Evolutionary conservation across 2,113 vertebrate genomes (phyloP).

Genomic region (Isurus oxyrinchus): DNA sequence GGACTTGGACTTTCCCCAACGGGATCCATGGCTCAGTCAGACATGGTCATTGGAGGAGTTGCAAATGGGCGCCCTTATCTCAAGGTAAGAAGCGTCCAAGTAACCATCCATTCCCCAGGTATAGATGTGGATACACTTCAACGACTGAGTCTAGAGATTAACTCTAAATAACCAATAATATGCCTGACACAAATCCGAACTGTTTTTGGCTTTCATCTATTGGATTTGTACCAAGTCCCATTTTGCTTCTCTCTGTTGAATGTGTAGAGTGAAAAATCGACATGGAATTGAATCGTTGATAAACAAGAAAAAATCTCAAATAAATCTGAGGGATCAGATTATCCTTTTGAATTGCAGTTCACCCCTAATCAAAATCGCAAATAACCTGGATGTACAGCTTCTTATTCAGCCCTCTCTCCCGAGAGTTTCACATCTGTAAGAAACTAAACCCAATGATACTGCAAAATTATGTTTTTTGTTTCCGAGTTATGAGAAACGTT

Average conservation of each 20-base stretch:
- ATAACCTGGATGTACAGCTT: not conserved
- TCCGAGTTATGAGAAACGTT: not conserved
- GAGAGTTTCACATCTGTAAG: not conserved
- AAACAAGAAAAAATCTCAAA: not conserved
- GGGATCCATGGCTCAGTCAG: constrained; percentile 69
- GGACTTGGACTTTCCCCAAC: constrained; percentile 75
- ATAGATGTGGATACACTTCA: not conserved
- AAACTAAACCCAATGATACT: not conserved
- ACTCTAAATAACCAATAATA: not conserved
- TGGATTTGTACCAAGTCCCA: not conserved
- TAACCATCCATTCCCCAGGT: not conserved
- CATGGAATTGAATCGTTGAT: not conserved
- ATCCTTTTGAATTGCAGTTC: not conserved
- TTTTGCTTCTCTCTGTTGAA: not conserved
- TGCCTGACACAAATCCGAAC: not conserved
- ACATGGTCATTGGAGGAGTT: constrained; percentile 74
- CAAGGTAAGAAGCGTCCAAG: constrained; percentile 58
- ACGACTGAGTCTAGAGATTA: not conserved
- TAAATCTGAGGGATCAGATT: not conserved
- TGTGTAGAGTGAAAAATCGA: not conserved
- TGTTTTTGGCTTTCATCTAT: not conserved
- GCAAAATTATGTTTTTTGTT: not conserved
- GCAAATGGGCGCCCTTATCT: constrained; percentile 67
- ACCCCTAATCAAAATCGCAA: not conserved
- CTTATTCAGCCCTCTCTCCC: not conserved